Base-by-base conservation (phyloP, 2,797 vertebrate genomes). In the Cryptoblepharus egeriae region DNA sequence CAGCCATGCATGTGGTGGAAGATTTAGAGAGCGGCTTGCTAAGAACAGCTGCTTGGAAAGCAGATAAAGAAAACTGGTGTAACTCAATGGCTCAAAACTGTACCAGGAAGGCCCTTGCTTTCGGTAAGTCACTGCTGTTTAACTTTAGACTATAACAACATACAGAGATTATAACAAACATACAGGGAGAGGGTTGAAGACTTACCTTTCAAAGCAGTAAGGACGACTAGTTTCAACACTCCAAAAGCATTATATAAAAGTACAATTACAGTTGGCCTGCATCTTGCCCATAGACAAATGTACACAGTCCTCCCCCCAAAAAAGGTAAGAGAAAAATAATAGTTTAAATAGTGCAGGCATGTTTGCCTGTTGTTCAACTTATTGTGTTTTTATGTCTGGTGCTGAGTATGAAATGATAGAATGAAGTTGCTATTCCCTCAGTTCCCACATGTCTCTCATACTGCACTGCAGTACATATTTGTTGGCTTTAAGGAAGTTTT, bases 231-330 rank as follows among this genome's bases (percentile, higher is more conserved):
- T 52, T 28, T 32, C 68, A 60, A 24, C 13, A 22, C 12, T 7
- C 10, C 39, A 76, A 84, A 85, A 82, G 60, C 39, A 74, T 24
- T 75, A 24, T 2, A 64, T n/a, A 83, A 76, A 61, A 69, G 45
- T 28, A 13, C n/a, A 55, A n/a, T 63, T 35, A 73, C 13, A 49
- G 45, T 49, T 12, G 11, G 45, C 11, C 45, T 49, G 45, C 45
- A 49, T 49, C 45, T 49, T 49, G 45, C 9, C 6, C 45, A 49
- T 9, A 49, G 9, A 9, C 45, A 49, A 49, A 11, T 8, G 9
- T 49, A 10, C 45, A 49, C 11, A 12, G 45, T 49, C 12, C 7
- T 11, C 45, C 45, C 6, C 2, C 45, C 9, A 7, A 49, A 49
- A 42, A 42, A 42, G 9, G 9, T 9, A 12, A 49, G 6, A 49